Evolutionary conservation across 2,797 vertebrate species (phyloP).

Genomic region (Myiotriccus ornatus): DNA sequence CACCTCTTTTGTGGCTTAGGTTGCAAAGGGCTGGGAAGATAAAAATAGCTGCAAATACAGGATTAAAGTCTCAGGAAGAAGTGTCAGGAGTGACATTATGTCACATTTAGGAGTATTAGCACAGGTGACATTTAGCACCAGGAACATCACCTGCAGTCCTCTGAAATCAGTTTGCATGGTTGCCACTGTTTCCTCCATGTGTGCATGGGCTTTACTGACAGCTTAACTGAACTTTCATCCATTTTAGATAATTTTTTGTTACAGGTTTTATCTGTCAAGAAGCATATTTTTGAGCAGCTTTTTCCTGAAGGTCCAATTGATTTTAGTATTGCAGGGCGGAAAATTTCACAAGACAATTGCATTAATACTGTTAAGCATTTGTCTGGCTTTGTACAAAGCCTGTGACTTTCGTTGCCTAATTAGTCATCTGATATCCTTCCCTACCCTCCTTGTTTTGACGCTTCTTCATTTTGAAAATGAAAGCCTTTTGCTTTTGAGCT

Average conservation of each 20-base stretch:
- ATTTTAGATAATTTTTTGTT: not conserved
- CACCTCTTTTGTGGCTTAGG: not conserved
- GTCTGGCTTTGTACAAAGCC: not conserved
- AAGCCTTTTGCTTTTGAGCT: not conserved
- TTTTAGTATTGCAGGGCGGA: not conserved
- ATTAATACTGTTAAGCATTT: not conserved
- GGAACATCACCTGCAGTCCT: not conserved
- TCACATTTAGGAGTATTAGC: too few species aligned
- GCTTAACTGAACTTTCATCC: not conserved
- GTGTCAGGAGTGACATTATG: not conserved
- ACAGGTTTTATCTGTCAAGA: not conserved
- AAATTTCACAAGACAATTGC: not conserved
- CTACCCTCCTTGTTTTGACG: not conserved
- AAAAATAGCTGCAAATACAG: constrained; percentile 19
- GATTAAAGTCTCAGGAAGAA: constrained; percentile 19
- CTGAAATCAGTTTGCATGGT: not conserved
- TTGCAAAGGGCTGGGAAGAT: not conserved
- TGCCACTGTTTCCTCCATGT: not conserved
- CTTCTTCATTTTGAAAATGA: not conserved
- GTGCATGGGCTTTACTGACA: fast-evolving
- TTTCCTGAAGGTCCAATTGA: not conserved
- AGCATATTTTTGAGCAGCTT: not conserved
- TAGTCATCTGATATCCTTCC: not conserved
- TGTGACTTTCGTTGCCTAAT: constrained; percentile 6
- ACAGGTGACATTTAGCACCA: not conserved